Conservation (phyloP, 2,113 vertebrate genomes). For the Brachionichthys hirsutus region DNA sequence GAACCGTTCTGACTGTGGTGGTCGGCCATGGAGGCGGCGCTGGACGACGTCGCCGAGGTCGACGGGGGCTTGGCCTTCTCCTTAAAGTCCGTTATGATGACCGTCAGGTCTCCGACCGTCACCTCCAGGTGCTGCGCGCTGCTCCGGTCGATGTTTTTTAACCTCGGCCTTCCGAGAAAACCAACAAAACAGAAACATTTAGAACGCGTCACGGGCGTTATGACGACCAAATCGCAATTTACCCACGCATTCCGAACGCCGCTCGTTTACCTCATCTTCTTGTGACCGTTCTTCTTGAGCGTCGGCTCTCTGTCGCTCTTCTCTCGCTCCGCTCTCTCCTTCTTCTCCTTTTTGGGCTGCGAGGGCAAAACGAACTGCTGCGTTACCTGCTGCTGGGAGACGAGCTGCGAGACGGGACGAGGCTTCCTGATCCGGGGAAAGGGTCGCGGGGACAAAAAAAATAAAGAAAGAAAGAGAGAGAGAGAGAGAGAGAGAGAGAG, state of each 20-base stretch:
- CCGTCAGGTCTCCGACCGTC: slow-evolving; percentile 98
- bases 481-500: slow-evolving; percentile 20
- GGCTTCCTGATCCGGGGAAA: slow-evolving; percentile 87
- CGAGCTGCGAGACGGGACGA: slow-evolving; percentile 97
- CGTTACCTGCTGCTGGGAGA: slow-evolving; percentile 97
- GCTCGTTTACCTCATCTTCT: slow-evolving; percentile 99
- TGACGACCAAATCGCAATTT: too few relatives aligned
- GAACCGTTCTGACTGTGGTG: slow-evolving; percentile 96
- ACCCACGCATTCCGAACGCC: too few relatives aligned
- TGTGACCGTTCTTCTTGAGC: slow-evolving; percentile 97
- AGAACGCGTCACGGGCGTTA: too few relatives aligned
- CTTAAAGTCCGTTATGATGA: slow-evolving; percentile 99
- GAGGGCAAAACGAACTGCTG: slow-evolving; percentile 96
- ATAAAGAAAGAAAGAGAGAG: slow-evolving; percentile 15
- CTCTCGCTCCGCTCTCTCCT: slow-evolving; percentile 94
- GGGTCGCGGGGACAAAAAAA: not conserved
- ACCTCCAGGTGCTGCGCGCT: slow-evolving; percentile 99
- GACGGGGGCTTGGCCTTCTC: slow-evolving; percentile 96
- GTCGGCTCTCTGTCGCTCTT: slow-evolving; percentile 92
- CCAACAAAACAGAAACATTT: not conserved
- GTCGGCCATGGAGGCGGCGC: slow-evolving; percentile 70
- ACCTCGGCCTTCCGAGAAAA: slow-evolving; percentile 84
- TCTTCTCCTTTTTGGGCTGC: slow-evolving; percentile 98
- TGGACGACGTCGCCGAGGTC: slow-evolving; percentile 78
- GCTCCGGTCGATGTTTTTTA: slow-evolving; percentile 99